Percentiles rank a stretch among this genome's conserved stretches.
Conservation (phyloP, 2,113 vertebrate species). For the Neoarius graeffei region DNA sequence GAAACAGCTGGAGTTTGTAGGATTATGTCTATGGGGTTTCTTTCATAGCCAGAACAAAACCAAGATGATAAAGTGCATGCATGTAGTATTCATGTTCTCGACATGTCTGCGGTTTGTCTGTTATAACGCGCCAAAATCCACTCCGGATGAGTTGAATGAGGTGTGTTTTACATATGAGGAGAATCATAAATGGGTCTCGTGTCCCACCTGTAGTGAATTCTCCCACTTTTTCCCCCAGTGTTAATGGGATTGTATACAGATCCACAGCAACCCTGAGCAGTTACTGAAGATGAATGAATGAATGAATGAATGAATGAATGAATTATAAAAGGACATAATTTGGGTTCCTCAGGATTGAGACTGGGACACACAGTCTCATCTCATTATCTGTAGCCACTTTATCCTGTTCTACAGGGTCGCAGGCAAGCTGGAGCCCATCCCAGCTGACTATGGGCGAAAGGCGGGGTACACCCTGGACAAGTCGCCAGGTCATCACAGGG, state of each 20-base stretch:
- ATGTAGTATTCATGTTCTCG: background rate
- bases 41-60: background rate
- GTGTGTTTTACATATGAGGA: background rate
- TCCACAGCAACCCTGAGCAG: background rate
- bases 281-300: background rate
- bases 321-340: background rate
- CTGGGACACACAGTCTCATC: background rate
- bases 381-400: no score
- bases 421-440: no score
- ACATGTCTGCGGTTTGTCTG: background rate
- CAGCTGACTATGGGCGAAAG: no score
- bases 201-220: background rate
- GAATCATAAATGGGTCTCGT: background rate
- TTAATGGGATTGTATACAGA: background rate
- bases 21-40: slow-evolving; percentile 18
- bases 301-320: background rate
- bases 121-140: background rate
- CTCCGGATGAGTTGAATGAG: background rate
- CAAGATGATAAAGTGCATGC: background rate
- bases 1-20: slow-evolving; percentile 15
- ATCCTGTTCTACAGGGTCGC: no score
- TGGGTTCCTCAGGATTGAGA: background rate
- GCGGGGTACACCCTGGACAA: no score
- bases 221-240: background rate
- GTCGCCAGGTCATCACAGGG: no score